Conservation (phyloP, 2,888 invertebrate genomes). For the Melieria omissa region DNA sequence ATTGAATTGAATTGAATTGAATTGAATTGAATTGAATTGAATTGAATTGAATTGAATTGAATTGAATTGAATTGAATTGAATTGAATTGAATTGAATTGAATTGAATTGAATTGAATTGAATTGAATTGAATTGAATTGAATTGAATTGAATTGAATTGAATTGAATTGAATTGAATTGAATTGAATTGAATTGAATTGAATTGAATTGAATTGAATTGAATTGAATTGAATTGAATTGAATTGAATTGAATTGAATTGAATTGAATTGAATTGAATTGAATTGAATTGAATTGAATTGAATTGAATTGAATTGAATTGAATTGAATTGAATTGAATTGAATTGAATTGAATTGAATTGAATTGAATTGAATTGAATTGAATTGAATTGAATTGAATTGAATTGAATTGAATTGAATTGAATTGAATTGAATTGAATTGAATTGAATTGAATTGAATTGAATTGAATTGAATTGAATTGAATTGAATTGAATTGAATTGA, state of each 20-base stretch:
- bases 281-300: conserved; percentile 3
- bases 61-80: not conserved
- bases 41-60: conserved; percentile 6
- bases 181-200: not conserved
- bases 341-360: not conserved
- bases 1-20: not conserved
- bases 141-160: conserved; percentile 3
- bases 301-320: conserved; percentile 3
- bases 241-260: conserved; percentile 3
- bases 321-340: not conserved
- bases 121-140: conserved; percentile 6
- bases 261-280: conserved; percentile 3
- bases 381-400: not conserved
- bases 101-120: conserved; percentile 3
- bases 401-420: conserved; percentile 3
- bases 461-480: conserved; percentile 3
- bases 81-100: not conserved
- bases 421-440: conserved; percentile 1
- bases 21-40: not conserved
- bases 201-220: conserved; percentile 6
- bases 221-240: conserved; percentile 3
- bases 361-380: not conserved
- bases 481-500: conserved; percentile 1
- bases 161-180: conserved; percentile 1
- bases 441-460: not conserved